Evolutionary conservation across 2,888 invertebrate genomes (phyloP).

Genomic region (Epinotia bilunana): DNA sequence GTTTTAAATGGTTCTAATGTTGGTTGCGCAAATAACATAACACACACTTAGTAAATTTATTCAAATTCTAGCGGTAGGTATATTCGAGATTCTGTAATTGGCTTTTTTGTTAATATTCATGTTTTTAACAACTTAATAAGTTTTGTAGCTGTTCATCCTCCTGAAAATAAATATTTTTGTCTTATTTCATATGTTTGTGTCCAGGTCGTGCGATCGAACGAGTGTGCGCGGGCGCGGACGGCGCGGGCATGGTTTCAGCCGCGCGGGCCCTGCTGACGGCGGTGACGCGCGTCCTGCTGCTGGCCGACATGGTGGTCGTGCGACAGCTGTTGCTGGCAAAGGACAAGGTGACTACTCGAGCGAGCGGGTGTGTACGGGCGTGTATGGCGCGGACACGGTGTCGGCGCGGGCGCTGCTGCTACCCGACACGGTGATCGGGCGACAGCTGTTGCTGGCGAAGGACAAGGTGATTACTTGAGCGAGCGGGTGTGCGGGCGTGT

Average conservation of each 20-base stretch:
- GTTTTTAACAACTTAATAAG: too few relatives aligned
- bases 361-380: slow-evolving; percentile 92
- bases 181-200: neutral
- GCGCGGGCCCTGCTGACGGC: slow-evolving; percentile 96
- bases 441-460: slow-evolving; percentile 97
- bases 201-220: slow-evolving; percentile 96
- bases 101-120: too few relatives aligned
- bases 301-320: slow-evolving; percentile 99
- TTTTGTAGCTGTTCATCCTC: too few relatives aligned
- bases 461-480: slow-evolving; percentile 89
- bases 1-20: too few relatives aligned
- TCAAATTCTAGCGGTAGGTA: too few relatives aligned
- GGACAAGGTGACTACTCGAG: slow-evolving; percentile 89
- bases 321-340: slow-evolving; percentile 97
- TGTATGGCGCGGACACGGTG: slow-evolving; percentile 91
- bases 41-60: too few relatives aligned
- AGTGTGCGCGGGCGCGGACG: slow-evolving; percentile 91
- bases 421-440: slow-evolving; percentile 99
- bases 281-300: slow-evolving; percentile 96
- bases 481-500: slow-evolving; percentile 71
- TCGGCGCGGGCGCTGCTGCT: slow-evolving; percentile 95
- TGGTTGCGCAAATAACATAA: too few relatives aligned
- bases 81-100: too few relatives aligned
- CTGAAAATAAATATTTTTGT: too few relatives aligned
- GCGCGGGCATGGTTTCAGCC: slow-evolving; percentile 93